phyloP scores from a whole-genome alignment of 2,113 vertebrate genomes.

The Trichomycterus rosablanca region DNA sequence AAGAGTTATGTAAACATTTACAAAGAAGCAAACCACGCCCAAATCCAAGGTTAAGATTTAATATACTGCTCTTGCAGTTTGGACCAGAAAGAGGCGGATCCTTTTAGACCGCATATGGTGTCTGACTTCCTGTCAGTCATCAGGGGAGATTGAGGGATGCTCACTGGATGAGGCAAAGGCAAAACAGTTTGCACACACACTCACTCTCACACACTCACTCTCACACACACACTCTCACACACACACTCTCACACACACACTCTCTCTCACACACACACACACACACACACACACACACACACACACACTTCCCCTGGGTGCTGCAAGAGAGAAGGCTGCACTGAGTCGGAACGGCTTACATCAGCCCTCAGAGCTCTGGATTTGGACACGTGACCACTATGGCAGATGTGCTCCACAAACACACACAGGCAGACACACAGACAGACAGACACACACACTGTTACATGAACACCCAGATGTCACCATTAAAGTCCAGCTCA shows the following conservation, averaged over 20 bases:
- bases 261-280: background rate
- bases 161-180: constrained; percentile 31
- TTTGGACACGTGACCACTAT: constrained; percentile 48
- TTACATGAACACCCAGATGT: constrained; percentile 25
- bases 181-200: background rate
- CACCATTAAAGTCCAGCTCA: constrained; percentile 2
- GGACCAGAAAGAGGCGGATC: background rate
- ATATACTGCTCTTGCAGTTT: background rate
- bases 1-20: too few relatives aligned
- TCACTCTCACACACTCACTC: background rate
- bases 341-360: constrained; percentile 65
- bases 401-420: too few relatives aligned
- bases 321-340: constrained; percentile 54
- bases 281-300: background rate
- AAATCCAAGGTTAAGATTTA: background rate
- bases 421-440: too few relatives aligned
- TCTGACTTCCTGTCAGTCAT: constrained; percentile 31
- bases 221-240: background rate
- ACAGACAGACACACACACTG: too few relatives aligned
- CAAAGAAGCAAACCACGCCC: constrained; percentile 26
- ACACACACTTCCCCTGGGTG: constrained; percentile 39
- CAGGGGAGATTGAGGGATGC: constrained; percentile 17
- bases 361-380: constrained; percentile 53
- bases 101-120: constrained; percentile 4
- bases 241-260: background rate